Evolutionary conservation across 2,888 invertebrate species (phyloP).

Genomic region (Stenichneumon culpator): DNA sequence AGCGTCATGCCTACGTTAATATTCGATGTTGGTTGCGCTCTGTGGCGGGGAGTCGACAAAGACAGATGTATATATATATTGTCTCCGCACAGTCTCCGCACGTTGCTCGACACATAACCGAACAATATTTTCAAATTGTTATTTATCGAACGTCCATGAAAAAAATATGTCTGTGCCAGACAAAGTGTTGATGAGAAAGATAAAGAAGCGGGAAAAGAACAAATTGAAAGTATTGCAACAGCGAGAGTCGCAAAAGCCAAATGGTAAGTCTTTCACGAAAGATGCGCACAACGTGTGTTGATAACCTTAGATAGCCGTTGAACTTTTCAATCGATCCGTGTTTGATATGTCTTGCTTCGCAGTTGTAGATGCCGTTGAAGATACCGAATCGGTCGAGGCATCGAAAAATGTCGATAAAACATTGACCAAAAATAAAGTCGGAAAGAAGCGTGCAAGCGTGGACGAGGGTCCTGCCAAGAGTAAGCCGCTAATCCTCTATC

Average conservation of each 20-base stretch:
- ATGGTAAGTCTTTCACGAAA: slow-evolving; percentile 72
- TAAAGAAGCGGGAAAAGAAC: slow-evolving; percentile 91
- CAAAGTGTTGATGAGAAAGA: slow-evolving; percentile 91
- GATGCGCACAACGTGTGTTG: background rate
- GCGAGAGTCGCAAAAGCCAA: slow-evolving; percentile 85
- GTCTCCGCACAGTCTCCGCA: background rate
- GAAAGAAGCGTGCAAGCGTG: slow-evolving; percentile 67
- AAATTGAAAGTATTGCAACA: slow-evolving; percentile 88
- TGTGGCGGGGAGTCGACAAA: too few species aligned
- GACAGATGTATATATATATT: too few species aligned
- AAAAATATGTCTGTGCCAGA: slow-evolving; percentile 88
- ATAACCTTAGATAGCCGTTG: slow-evolving; percentile 29
- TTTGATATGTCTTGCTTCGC: background rate
- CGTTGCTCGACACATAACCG: slow-evolving; percentile 43
- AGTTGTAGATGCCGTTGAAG: slow-evolving; percentile 43
- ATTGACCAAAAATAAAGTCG: slow-evolving; percentile 55
- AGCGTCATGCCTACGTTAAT: background rate
- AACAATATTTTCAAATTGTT: slow-evolving; percentile 9
- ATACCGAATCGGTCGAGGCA: slow-evolving; percentile 10
- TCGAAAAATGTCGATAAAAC: slow-evolving; percentile 39
- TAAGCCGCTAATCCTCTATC: slow-evolving; percentile 57
- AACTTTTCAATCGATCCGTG: background rate
- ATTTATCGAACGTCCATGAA: background rate
- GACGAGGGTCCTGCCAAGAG: slow-evolving; percentile 73
- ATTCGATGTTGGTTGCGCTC: background rate